A percentile compares a stretch with the other conserved stretches of the same genome.
phyloP scores from a whole-genome alignment of 2,113 vertebrate genomes.

The Silurus glanis region DNA sequence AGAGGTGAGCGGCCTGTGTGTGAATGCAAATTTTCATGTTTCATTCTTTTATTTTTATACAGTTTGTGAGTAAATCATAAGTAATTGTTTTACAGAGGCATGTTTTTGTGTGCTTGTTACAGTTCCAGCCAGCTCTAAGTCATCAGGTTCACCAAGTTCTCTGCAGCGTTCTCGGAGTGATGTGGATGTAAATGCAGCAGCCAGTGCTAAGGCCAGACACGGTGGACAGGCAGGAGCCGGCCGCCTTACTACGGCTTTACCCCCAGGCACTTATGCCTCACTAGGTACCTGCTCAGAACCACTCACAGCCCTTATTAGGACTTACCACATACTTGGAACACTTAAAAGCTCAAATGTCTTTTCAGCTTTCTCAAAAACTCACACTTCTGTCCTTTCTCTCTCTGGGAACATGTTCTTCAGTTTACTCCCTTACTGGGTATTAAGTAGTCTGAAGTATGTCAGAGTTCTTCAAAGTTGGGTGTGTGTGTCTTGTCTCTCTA shows the following conservation, averaged over 20 bases:
- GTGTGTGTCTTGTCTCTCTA: constrained; percentile 48
- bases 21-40: constrained; percentile 41
- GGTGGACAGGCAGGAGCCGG: constrained; percentile 74
- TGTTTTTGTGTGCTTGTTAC: constrained; percentile 55
- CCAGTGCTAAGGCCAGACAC: constrained; percentile 86
- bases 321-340: background rate
- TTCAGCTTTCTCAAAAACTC: background rate
- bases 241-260: constrained; percentile 73
- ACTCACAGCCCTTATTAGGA: background rate
- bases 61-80: background rate
- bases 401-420: background rate
- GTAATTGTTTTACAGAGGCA: background rate
- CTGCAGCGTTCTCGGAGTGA: constrained; percentile 94
- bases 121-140: constrained; percentile 82
- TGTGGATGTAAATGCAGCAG: constrained; percentile 92
- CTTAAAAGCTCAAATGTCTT: background rate
- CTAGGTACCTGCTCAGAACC: constrained; percentile 75
- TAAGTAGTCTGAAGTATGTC: constrained; percentile 16
- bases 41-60: background rate
- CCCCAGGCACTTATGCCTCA: constrained; percentile 86
- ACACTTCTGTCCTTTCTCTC: background rate
- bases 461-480: background rate
- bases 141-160: constrained; percentile 73
- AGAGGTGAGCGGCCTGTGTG: constrained; percentile 81
- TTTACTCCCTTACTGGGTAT: background rate